Evolutionary conservation across 2,888 invertebrate species (phyloP), one percentile per base, ranked within the genome.

Genomic region (Taphrorychus bicolor): DNA sequence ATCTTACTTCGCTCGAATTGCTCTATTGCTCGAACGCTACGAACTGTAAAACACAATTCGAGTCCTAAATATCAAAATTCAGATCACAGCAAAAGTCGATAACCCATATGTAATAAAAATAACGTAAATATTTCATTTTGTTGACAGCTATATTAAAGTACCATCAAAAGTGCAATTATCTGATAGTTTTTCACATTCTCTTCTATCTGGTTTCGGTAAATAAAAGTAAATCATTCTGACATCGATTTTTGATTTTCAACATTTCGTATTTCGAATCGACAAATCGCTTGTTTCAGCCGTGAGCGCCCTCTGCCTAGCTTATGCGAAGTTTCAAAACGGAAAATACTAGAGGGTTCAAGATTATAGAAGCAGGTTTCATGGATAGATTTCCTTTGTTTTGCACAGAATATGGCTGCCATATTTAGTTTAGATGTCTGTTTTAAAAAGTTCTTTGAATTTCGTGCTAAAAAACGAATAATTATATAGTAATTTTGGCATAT

Each of bases 321-420:
- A n/a, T 17, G 0, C 5, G 17, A 57, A 57, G 57, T 21, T 57
- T 57, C 14, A 40, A 57, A 57, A 4, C 57, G 57, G 57, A 57
- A 57, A 57, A 11, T 7, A n/a, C 4, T n/a, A 5, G 4, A 14
- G 57, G 41, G n/a, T 42, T 40, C 57, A 42, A 7, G 40, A 40
- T 42, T 57, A 81, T 80, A 79, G 77, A 78, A 42, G 77, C 78
- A 79, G 81, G 81, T 79, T 81, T 81, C 82, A 76, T 79, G 79
- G 82, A 81, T 82, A 82, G 78, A 79, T 81, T 82, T 82, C 82
- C 83, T 89, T 90, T 91, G 91, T 90, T 91, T 90, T 90, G 87
- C 90, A 90, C 87, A 87, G 88, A 89, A 89, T 89, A 90, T 91
- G 90, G 90, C 90, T 90, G 91, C 91, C 91, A 90, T 91, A 89